Evolutionary conservation across 2,888 invertebrate genomes (phyloP).

Genomic region (Dryadula phaetusa): DNA sequence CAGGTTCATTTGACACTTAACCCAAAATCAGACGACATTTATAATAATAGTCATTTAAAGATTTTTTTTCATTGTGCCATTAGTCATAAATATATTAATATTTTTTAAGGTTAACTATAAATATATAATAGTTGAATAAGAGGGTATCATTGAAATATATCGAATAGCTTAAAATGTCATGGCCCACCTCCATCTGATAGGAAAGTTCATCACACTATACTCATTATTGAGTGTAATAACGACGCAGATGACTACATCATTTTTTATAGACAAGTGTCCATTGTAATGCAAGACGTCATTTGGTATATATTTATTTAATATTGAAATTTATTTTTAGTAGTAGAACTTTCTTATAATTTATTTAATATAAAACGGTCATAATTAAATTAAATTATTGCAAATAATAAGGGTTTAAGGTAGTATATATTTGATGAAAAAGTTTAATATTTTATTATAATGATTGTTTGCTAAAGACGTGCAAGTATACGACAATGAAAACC

Average conservation of each 20-base stretch:
- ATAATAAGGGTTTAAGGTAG: neutral
- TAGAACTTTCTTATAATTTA: neutral
- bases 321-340: neutral
- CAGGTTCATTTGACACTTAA: slow-evolving; percentile 47
- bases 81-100: neutral
- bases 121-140: slow-evolving; percentile 36
- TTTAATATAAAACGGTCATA: neutral
- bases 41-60: slow-evolving; percentile 50
- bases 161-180: slow-evolving; percentile 73
- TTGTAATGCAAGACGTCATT: slow-evolving; percentile 58
- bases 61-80: slow-evolving; percentile 37
- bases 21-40: slow-evolving; percentile 50
- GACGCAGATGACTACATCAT: slow-evolving; percentile 78
- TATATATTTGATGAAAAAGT: neutral
- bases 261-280: slow-evolving; percentile 66
- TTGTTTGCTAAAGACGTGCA: neutral
- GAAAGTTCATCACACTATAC: slow-evolving; percentile 79
- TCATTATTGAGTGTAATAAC: slow-evolving; percentile 78
- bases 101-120: neutral
- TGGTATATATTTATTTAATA: neutral
- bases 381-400: neutral
- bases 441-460: neutral
- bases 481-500: neutral
- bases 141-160: slow-evolving; percentile 57
- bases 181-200: slow-evolving; percentile 66